phyloP scores from a whole-genome alignment of 2,888 invertebrate species.

The Achlya flavicornis region DNA sequence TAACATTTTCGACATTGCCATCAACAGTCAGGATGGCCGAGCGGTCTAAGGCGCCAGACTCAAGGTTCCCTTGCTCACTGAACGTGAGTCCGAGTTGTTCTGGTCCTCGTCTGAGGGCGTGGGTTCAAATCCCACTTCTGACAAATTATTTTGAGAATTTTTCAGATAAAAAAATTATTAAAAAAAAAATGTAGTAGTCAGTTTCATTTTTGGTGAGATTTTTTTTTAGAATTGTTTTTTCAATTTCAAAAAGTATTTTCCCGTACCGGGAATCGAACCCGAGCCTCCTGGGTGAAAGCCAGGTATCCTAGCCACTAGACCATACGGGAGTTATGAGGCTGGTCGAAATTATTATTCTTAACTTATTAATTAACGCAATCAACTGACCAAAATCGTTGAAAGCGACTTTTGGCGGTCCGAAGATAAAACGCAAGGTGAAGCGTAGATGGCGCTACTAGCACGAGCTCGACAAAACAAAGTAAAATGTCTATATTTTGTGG shows the following conservation, averaged over 20 bases:
- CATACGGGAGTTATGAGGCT: conserved; percentile 53
- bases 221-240: too few relatives aligned
- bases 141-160: conserved; percentile 64
- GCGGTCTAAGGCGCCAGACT: conserved; percentile 13
- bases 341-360: not conserved
- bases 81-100: conserved; percentile 26
- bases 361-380: too few relatives aligned
- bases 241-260: conserved; percentile 58
- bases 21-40: conserved; percentile 8
- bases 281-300: conserved; percentile 88
- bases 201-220: not conserved
- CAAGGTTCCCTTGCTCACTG: conserved; percentile 11
- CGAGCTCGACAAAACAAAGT: too few relatives aligned
- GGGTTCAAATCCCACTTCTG: conserved; percentile 89
- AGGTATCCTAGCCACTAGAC: conserved; percentile 89
- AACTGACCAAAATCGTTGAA: too few relatives aligned
- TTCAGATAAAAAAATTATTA: conserved; percentile 2
- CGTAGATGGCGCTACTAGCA: too few relatives aligned
- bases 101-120: conserved; percentile 87
- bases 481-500: too few relatives aligned
- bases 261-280: conserved; percentile 85
- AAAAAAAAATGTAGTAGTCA: not conserved
- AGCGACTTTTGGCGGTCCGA: too few relatives aligned
- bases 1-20: not conserved
- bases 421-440: too few relatives aligned